Conservation (phyloP, 2,113 vertebrate species). For the Dasyornis broadbenti region DNA sequence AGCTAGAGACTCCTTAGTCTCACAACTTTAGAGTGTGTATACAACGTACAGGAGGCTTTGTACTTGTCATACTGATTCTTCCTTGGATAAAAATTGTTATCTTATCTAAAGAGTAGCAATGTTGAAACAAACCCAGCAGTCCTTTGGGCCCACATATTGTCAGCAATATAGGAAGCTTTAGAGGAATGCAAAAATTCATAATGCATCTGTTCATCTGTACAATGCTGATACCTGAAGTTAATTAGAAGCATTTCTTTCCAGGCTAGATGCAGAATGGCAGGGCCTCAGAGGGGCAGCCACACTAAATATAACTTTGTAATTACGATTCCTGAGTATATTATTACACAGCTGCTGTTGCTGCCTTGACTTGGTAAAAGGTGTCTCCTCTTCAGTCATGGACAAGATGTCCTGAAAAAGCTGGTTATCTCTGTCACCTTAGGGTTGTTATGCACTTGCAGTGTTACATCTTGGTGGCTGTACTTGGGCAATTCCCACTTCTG, state of each 20-base stretch:
- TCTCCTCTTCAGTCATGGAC: constrained; percentile 29
- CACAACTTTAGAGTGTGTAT: constrained; percentile 18
- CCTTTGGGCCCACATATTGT: neutral
- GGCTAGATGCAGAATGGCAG: neutral
- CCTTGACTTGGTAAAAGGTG: constrained; percentile 77
- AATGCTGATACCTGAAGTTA: neutral
- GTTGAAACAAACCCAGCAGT: neutral
- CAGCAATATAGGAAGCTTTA: neutral
- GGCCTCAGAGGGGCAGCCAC: constrained; percentile 29
- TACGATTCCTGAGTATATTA: neutral
- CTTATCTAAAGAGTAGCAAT: neutral
- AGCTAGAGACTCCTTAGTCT: constrained; percentile 46
- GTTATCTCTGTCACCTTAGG: neutral
- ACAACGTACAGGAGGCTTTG: neutral
- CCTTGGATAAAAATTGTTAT: neutral
- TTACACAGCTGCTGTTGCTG: constrained; percentile 37
- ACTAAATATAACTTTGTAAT: neutral
- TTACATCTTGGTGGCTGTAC: neutral
- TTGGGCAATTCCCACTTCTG: neutral
- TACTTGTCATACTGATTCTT: constrained; percentile 28
- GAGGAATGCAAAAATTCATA: neutral
- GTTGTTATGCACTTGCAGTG: neutral
- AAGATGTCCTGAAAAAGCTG: neutral
- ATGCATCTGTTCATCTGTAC: neutral
- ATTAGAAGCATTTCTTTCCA: constrained; percentile 25